phyloP scores from a whole-genome alignment of 2,888 invertebrate genomes.

The Tinea pellionella region DNA sequence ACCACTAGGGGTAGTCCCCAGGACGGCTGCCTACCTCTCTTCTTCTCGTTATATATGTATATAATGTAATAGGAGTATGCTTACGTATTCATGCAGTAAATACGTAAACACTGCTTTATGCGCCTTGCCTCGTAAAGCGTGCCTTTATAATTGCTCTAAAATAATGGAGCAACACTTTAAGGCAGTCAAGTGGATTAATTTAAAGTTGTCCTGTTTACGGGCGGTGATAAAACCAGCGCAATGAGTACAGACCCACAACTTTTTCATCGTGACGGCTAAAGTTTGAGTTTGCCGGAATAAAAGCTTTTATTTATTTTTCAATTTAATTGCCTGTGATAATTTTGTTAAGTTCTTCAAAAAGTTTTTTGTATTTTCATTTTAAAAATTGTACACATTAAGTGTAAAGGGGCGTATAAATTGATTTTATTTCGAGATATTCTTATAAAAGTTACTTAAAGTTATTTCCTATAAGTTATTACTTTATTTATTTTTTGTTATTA shows the following conservation, averaged over 20 bases:
- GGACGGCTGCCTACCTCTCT: no score
- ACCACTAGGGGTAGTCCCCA: no score
- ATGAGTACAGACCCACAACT: conserved; percentile 1
- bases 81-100: neutral
- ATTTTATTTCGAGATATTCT: no score
- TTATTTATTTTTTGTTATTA: no score
- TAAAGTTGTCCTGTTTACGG: conserved; percentile 13
- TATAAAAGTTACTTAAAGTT: no score
- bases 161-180: conserved; percentile 13
- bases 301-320: neutral
- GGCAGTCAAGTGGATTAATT: conserved; percentile 12
- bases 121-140: conserved; percentile 9
- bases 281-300: neutral
- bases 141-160: conserved; percentile 14
- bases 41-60: no score
- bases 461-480: no score
- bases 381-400: no score
- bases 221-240: conserved; percentile 11
- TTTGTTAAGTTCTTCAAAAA: neutral
- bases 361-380: no score
- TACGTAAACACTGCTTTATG: neutral
- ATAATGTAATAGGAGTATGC: no score
- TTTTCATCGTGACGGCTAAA: neutral
- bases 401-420: no score
- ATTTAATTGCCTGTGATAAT: neutral